Conservation (phyloP, 2,113 vertebrate species). For the Anguilla rostrata region DNA sequence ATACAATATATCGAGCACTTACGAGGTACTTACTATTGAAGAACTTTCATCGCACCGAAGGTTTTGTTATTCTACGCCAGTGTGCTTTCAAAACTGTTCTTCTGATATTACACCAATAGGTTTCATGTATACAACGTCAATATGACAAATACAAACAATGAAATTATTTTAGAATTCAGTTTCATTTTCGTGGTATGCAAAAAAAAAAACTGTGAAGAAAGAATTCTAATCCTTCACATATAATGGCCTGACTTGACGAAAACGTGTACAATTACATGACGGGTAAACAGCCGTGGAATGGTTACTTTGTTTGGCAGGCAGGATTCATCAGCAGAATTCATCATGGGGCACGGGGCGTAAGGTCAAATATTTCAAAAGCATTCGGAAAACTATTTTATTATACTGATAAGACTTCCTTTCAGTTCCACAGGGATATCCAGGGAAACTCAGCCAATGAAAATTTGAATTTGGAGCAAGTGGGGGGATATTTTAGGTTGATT, state of each 20-base stretch:
- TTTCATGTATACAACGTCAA: neutral
- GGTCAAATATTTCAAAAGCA: neutral
- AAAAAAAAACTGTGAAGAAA: neutral
- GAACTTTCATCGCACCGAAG: neutral
- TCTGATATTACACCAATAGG: neutral
- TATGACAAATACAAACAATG: neutral
- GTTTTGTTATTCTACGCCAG: neutral
- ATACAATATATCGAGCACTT: neutral
- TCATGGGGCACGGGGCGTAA: neutral
- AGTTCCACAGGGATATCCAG: neutral
- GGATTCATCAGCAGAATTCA: too few species aligned
- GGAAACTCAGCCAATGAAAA: neutral
- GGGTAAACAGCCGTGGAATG: neutral
- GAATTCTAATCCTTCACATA: neutral
- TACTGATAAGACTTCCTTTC: neutral
- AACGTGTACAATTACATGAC: neutral
- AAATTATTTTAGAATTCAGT: too few species aligned
- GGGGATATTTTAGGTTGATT: neutral
- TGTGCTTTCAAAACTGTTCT: neutral
- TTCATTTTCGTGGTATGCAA: too few species aligned
- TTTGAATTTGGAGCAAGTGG: neutral
- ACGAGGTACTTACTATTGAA: neutral
- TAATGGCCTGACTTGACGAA: neutral
- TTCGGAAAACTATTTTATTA: neutral
- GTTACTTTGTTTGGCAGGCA: neutral